Evolutionary conservation across 2,113 vertebrate species (phyloP), one percentile per base, ranked within the genome.

Genomic region (Sminthopsis crassicaudata): DNA sequence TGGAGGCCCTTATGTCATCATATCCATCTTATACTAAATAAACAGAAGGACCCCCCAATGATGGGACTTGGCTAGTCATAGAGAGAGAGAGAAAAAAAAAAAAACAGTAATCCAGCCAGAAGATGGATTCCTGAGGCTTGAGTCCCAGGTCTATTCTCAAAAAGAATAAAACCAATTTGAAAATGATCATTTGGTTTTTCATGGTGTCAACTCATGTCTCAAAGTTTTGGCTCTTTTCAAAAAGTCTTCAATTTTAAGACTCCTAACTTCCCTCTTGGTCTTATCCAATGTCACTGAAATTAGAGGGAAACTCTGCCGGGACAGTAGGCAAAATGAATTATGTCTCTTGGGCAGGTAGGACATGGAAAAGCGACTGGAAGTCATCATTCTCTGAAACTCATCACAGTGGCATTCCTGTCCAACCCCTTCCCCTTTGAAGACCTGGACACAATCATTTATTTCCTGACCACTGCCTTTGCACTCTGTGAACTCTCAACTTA

Each of bases 11-110:
- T 95, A 24, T 3, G 88, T 94, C 92, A 84, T 90, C 46, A n/a
- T 92, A 94, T 93, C 96, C 54, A 67, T 97, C 93, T 97, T 93
- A 94, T 50, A 94, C 36, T 53, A 57, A 95, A 93, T 90, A 95
- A 89, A 88, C 52, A n/a, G 3, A 95, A 88, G 89, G 90, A 92
- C 51, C 89, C 90, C 90, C 42, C 46, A 19, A 91, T 96, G 96
- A 93, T 90, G 55, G 25, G 46, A 52, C 53, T 93, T 90, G 46
- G 60, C 36, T 54, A 46, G 5, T 91, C 54, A 90, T 0, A 30
- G 53, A 5, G 8, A 54, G 94, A 25, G 53, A 24, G 53, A 67
- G 30, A 67, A 3, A 67, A 30, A 60, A 27, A 60, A 7, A 60
- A 94, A 93, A 90, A 24, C 4, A 27, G 24, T 60, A 60, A 22